Percentiles rank a stretch among this genome's conserved stretches.
phyloP scores from a whole-genome alignment of 2,113 vertebrate genomes.

The Planiliza haematocheilus region DNA sequence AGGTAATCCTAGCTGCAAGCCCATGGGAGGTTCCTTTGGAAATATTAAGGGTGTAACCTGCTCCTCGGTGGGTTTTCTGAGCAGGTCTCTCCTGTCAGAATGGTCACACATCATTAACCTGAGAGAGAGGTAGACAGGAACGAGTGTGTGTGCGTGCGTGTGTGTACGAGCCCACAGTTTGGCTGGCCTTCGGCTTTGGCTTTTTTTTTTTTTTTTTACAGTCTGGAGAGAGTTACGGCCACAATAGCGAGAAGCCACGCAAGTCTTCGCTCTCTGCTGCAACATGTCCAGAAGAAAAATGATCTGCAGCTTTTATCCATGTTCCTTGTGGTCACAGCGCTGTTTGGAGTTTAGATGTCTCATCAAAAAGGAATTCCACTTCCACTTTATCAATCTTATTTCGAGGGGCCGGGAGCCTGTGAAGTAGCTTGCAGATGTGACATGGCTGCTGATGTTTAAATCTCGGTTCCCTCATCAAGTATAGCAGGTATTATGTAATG shows the following conservation, averaged over 20 bases:
- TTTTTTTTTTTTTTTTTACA: constrained; percentile 6
- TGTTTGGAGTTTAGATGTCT: constrained; percentile 72
- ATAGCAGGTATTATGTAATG: constrained; percentile 35
- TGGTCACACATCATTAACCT: constrained; percentile 66
- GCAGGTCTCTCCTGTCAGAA: constrained; percentile 55
- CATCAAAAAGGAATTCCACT: constrained; percentile 77
- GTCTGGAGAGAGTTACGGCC: constrained; percentile 72
- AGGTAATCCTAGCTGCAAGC: constrained; percentile 23
- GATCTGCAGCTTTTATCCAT: constrained; percentile 71
- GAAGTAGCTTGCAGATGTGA: constrained; percentile 65
- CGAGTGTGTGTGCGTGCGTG: background rate
- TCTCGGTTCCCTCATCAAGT: constrained; percentile 22
- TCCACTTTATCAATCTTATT: constrained; percentile 70
- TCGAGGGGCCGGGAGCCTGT: constrained; percentile 15
- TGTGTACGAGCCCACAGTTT: constrained; percentile 18
- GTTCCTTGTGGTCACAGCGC: constrained; percentile 67
- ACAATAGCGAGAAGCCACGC: constrained; percentile 70
- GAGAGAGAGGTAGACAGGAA: constrained; percentile 20
- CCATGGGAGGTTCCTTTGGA: constrained; percentile 18
- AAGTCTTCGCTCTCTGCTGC: constrained; percentile 54
- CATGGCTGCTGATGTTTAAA: constrained; percentile 28
- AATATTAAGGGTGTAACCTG: constrained; percentile 33
- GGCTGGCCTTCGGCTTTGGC: constrained; percentile 26
- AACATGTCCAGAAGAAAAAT: constrained; percentile 71
- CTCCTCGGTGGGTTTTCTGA: constrained; percentile 47